Conservation (phyloP, 2,888 invertebrate species). For the Scaptomyza tumidula region DNA sequence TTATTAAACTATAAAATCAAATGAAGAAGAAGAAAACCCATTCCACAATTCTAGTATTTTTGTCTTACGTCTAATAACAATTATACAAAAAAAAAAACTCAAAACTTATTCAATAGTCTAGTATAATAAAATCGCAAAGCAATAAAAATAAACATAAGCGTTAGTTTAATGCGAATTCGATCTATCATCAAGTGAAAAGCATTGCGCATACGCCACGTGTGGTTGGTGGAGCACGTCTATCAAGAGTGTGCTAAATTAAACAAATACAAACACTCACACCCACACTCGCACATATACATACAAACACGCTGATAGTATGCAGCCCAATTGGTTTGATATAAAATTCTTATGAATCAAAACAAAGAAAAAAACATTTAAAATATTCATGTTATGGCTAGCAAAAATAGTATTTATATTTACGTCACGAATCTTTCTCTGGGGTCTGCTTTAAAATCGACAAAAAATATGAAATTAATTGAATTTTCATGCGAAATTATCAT, state of each 20-base stretch:
- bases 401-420: constrained; percentile 34
- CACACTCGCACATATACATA: neutral
- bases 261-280: neutral
- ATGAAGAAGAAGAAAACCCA: too few relatives aligned
- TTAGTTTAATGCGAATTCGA: constrained; percentile 63
- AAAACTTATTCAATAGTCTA: neutral
- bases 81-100: too few relatives aligned
- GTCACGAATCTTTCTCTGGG: constrained; percentile 26
- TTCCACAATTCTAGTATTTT: too few relatives aligned
- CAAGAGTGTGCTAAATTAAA: constrained; percentile 41
- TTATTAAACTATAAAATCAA: too few relatives aligned
- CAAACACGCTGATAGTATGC: constrained; percentile 28
- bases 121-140: constrained; percentile 1
- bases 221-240: constrained; percentile 36
- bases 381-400: constrained; percentile 16
- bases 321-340: constrained; percentile 34
- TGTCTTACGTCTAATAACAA: too few relatives aligned
- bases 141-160: constrained; percentile 51
- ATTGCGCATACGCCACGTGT: constrained; percentile 50
- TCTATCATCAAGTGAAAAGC: constrained; percentile 62
- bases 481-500: constrained; percentile 26
- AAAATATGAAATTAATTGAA: constrained; percentile 8
- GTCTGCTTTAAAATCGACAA: constrained; percentile 1
- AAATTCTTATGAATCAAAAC: constrained; percentile 14
- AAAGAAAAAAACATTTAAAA: constrained; percentile 24